Percentiles rank a stretch among this genome's conserved stretches.
These are phyloP conservation scores for Prosapia bicincta DNA, from an alignment of 2,888 invertebrate species.

Conservation along the genomic window DNA sequence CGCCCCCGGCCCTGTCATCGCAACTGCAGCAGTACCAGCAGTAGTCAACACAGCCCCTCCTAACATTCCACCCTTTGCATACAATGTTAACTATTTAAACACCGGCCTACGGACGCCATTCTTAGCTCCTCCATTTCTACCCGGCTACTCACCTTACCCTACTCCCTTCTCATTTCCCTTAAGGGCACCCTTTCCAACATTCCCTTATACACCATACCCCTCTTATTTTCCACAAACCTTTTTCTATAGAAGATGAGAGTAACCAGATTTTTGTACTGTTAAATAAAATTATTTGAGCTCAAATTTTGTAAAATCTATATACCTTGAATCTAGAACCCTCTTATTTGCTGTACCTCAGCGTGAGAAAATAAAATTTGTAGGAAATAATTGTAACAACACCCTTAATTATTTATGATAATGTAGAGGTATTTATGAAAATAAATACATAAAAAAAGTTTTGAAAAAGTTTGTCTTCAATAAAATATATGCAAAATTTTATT, in stretches of 20 bases:
- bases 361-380: too few species aligned
- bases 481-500: too few species aligned
- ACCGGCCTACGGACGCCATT: neutral
- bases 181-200: neutral
- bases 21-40: neutral
- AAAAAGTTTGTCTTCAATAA: too few species aligned
- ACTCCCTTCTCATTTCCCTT: neutral
- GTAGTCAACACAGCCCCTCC: slow-evolving; percentile 9
- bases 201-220: neutral
- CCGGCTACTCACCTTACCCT: neutral
- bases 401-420: too few species aligned
- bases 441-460: too few species aligned
- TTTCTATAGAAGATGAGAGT: neutral
- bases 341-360: too few species aligned
- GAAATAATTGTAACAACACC: too few species aligned
- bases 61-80: slow-evolving; percentile 10
- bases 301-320: too few species aligned
- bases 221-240: neutral
- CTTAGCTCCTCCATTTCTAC: neutral
- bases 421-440: too few species aligned
- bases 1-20: neutral
- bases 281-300: too few species aligned
- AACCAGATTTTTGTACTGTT: too few species aligned
- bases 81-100: slow-evolving; percentile 4
- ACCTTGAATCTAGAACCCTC: too few species aligned